Base-by-base conservation (phyloP, 2,113 vertebrate species). In the Burhinus bistriatus region DNA sequence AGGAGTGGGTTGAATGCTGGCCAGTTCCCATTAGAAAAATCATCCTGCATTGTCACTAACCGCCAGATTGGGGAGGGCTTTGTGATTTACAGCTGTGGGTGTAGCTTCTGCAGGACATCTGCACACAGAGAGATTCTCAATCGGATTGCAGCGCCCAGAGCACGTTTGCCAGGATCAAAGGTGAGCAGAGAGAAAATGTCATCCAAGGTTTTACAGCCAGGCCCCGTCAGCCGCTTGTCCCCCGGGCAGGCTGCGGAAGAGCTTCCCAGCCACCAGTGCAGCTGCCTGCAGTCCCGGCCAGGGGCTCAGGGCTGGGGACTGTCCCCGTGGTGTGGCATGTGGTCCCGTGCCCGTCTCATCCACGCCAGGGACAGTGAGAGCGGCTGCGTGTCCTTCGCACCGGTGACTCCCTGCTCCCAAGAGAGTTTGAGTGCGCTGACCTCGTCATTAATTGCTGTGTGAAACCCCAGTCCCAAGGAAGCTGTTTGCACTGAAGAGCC, bases 21-120 rank as follows among this genome's bases (percentile, higher is more conserved):
- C 85, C 86, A 83, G 76, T 69, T 92, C 85, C 92, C 85, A 36
- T 94, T 89, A 87, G 92, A 54, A 79, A 75, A 59, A 83, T 89
- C 81, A 55, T 91, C 42, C 38, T 58, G 85, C 61, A 16, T 78
- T 72, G 86, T 89, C 38, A 2, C 27, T 44, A 89, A 55, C 30
- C 27, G n/a, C 38, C 65, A 44, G 76, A 32, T 2, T n/a, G 85
- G 55, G 70, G 77, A 78, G 71, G 40, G 70, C 70, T 89, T 66
- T 77, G 76, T 15, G 51, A 36, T 40, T 51, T 77, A 34, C 66
- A 89, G 84, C 89, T 89, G 66, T 30, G 72, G 57, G 57, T 57
- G 72, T 58, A 83, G 65, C 9, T 86, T 62, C 44, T 73, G 81
- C 76, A 75, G 82, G 84, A 87, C 84, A 94, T 91, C 91, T 93